Percentiles rank a stretch among this genome's conserved stretches.
Evolutionary conservation across 2,797 vertebrate species (phyloP).

Genomic region (Eremophila alpestris): DNA sequence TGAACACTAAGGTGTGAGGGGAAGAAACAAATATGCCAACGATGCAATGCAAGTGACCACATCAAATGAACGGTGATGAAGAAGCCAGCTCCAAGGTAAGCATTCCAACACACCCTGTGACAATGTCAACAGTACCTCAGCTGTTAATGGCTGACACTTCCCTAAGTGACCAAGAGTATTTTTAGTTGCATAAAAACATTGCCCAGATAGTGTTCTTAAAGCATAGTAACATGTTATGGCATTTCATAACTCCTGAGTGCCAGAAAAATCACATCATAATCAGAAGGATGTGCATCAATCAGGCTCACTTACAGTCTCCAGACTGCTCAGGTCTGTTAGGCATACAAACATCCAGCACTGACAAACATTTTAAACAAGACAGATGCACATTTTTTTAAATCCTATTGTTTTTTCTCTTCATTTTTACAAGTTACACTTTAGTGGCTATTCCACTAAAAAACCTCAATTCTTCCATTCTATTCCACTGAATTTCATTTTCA

Average conservation of each 20-base stretch:
- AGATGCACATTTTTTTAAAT: accelerated
- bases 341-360: not conserved
- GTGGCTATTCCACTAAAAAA: not conserved
- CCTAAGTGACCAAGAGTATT: not conserved
- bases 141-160: not conserved
- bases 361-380: not conserved
- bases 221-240: not conserved
- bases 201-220: not conserved
- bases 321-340: not conserved
- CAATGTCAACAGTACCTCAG: not conserved
- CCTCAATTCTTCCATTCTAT: not conserved
- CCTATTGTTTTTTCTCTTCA: not conserved
- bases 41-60: not conserved
- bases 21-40: not conserved
- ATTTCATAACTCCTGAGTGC: not conserved
- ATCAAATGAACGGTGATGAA: not conserved
- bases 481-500: not conserved
- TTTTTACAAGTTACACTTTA: not conserved
- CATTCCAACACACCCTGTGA: not conserved
- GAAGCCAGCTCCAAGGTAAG: not conserved
- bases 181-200: not conserved
- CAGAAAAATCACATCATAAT: not conserved
- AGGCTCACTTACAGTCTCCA: not conserved
- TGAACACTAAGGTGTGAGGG: not conserved
- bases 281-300: not conserved